Conservation (phyloP, 1,140 invertebrate species). For the Drosophila sechellia region DNA sequence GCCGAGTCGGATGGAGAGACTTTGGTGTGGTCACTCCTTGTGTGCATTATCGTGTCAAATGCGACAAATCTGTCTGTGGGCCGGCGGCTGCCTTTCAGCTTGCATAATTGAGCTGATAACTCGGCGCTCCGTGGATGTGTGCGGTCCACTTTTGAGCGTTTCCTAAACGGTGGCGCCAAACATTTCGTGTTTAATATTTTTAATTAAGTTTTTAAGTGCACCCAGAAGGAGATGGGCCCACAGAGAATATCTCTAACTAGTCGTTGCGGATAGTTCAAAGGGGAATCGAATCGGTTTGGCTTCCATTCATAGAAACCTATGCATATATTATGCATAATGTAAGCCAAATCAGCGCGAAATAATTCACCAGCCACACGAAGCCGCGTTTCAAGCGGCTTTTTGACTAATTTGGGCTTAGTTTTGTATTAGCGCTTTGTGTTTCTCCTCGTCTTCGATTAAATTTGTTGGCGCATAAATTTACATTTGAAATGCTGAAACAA, state of each 20-base stretch:
- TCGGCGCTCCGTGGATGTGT: constrained; percentile 51
- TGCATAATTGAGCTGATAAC: constrained; percentile 76
- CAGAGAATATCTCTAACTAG: not conserved
- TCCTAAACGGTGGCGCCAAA: constrained; percentile 75
- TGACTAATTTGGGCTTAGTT: constrained; percentile 70
- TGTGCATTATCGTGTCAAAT: constrained; percentile 80
- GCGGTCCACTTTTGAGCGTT: constrained; percentile 56
- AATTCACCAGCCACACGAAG: constrained; percentile 64
- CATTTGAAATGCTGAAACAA: constrained; percentile 71
- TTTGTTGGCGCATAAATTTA: constrained; percentile 67
- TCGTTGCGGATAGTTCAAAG: constrained; percentile 24
- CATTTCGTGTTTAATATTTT: constrained; percentile 71
- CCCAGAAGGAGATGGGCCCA: constrained; percentile 16
- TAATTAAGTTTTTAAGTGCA: constrained; percentile 74
- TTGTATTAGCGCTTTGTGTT: constrained; percentile 26
- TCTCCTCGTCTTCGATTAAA: constrained; percentile 31
- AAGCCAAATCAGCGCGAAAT: constrained; percentile 62
- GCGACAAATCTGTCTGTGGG: constrained; percentile 78
- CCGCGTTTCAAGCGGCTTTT: constrained; percentile 40
- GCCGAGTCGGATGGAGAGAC: not conserved
- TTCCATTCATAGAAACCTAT: constrained; percentile 78
- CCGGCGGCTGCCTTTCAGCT: constrained; percentile 69
- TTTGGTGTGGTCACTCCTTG: constrained; percentile 60
- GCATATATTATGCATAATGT: constrained; percentile 53
- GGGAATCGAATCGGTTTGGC: not conserved